Base-by-base conservation (phyloP, 1,140 invertebrate genomes). In the Sitodiplosis mosellana region DNA sequence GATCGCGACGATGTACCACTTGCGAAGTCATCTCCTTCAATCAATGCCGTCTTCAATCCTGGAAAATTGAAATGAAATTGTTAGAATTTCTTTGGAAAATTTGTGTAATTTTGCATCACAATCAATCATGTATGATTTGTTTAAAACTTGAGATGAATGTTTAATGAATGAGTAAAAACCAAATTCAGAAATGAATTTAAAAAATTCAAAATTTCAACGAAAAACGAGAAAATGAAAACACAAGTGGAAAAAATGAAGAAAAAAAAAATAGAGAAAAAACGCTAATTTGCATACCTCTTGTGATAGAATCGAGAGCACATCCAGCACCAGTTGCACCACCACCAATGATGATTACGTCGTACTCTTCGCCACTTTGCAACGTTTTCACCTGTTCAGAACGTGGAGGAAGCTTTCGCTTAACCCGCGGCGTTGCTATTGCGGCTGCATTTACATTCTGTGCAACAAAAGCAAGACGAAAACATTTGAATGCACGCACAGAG, bases 21-120 rank as follows among this genome's bases (percentile, higher is more conserved):
- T 6, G 90, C 83, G 72, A 98, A 99, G 65, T 99, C 96, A 66
- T 97, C 94, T 45, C 83, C 77, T 68, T 99, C 96, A 1, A 99
- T 86, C 27, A 99, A 63, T 0, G 92, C 93, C 12, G 95, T 99
- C 61, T 92, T 94, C 34, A 99, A 69, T 46, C 93, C 87, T 87
- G 27, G 4, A 10, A 27, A 27, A 27, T 10, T n/a, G n/a, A 27
- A 27, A 53, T 19, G 15, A 27, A 15, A 18, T 21, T n/a, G n/a
- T n/a, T 18, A 20, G 14, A 27, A 37, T 34, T 48, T 49, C 47
- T 47, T 18, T n/a, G n/a, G n/a, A n/a, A n/a, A n/a, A n/a, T n/a
- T n/a, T n/a, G n/a, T n/a, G n/a, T n/a, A n/a, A n/a, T n/a, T n/a
- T n/a, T n/a, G n/a, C n/a, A n/a, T n/a, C n/a, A n/a, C n/a, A n/a